Conservation (phyloP, 2,113 vertebrate genomes). For the Ceratotherium simum region DNA sequence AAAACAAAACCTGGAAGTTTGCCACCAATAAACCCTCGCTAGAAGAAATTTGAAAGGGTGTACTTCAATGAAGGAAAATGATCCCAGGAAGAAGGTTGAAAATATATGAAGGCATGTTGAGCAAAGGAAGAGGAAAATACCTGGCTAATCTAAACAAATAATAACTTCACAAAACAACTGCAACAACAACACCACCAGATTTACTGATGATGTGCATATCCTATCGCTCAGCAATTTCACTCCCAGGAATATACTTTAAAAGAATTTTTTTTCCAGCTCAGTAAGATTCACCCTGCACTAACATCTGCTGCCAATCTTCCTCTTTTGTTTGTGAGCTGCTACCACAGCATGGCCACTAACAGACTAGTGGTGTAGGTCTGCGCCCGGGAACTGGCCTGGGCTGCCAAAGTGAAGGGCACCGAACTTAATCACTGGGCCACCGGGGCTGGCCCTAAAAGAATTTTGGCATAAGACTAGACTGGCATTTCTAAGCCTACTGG, state of each 20-base stretch:
- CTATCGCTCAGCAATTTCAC: neutral
- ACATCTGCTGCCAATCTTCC: too few species aligned
- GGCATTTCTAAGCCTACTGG: neutral
- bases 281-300: too few species aligned
- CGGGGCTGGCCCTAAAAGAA: neutral
- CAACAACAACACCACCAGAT: neutral
- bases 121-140: neutral
- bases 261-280: too few species aligned
- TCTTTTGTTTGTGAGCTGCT: too few species aligned
- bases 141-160: constrained; percentile 1
- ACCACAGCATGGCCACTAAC: too few species aligned
- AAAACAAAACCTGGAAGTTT: neutral
- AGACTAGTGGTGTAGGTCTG: too few species aligned
- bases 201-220: neutral
- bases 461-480: neutral
- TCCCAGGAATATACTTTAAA: neutral
- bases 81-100: neutral
- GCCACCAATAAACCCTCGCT: neutral
- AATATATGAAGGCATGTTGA: neutral
- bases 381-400: too few species aligned
- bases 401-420: too few species aligned
- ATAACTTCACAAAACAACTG: neutral
- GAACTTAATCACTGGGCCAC: too few species aligned
- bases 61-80: neutral
- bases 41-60: neutral